Evolutionary conservation across 1,140 invertebrate species (phyloP).

Genomic region (Bombyx mandarina): DNA sequence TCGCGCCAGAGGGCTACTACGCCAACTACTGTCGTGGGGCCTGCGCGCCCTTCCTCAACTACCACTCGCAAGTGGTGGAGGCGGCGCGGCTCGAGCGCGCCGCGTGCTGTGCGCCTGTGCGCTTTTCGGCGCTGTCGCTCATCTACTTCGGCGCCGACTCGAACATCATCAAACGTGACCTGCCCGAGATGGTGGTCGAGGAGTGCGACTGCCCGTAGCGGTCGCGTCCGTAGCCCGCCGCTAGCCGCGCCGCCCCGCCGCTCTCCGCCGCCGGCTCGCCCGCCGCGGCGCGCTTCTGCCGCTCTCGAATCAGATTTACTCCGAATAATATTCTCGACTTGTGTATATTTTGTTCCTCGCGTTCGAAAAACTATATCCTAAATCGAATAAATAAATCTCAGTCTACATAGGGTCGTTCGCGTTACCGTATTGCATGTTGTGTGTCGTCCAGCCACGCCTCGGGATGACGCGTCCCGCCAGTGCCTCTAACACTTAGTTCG

Average conservation of each 20-base stretch:
- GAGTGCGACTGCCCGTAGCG: slow-evolving; percentile 93
- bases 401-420: slow-evolving; percentile 22
- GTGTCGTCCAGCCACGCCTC: slow-evolving; percentile 8
- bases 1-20: slow-evolving; percentile 90
- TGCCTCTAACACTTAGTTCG: not conserved
- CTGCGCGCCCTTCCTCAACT: slow-evolving; percentile 86
- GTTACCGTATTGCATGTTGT: slow-evolving; percentile 16
- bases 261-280: slow-evolving; percentile 11
- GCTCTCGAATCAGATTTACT: slow-evolving; percentile 56
- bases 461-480: slow-evolving; percentile 14
- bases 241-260: slow-evolving; percentile 30
- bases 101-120: slow-evolving; percentile 94
- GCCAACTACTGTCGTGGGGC: slow-evolving; percentile 96
- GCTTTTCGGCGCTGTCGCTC: slow-evolving; percentile 92
- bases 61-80: slow-evolving; percentile 92
- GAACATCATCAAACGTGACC: slow-evolving; percentile 93
- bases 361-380: slow-evolving; percentile 69
- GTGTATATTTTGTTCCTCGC: slow-evolving; percentile 68
- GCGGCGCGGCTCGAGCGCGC: slow-evolving; percentile 88
- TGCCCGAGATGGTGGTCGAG: slow-evolving; percentile 97
- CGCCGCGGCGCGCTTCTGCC: slow-evolving; percentile 40
- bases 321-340: slow-evolving; percentile 66
- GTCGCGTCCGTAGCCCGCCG: slow-evolving; percentile 39
- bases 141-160: slow-evolving; percentile 93
- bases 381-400: slow-evolving; percentile 36